Evolutionary conservation across 2,113 vertebrate species (phyloP).

Genomic region (Boulengerochromis microlepis): DNA sequence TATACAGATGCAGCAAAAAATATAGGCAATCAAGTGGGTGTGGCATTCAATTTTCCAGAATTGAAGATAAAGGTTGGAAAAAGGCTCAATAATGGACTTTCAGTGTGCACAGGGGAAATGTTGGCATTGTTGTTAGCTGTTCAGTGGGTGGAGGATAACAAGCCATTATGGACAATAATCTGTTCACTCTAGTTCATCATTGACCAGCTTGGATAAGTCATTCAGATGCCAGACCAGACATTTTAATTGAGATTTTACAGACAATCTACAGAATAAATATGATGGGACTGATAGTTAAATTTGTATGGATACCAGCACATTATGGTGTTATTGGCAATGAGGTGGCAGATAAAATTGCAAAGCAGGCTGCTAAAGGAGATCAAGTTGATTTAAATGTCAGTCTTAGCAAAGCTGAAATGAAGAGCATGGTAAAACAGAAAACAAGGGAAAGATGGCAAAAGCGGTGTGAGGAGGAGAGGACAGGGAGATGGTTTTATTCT

Average conservation of each 20-base stretch:
- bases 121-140: not conserved
- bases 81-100: not conserved
- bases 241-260: not conserved
- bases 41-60: not conserved
- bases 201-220: not conserved
- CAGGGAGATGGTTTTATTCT: not conserved
- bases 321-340: not conserved
- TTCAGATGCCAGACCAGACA: not conserved
- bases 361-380: not conserved
- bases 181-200: not conserved
- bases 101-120: not conserved
- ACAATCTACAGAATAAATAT: not conserved
- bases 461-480: not conserved
- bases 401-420: not conserved
- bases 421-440: not conserved
- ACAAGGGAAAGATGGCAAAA: not conserved
- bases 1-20: not conserved
- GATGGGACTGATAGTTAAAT: not conserved
- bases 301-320: fast-evolving
- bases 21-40: not conserved
- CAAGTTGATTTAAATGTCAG: not conserved
- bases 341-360: not conserved
- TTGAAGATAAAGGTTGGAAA: not conserved
- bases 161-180: not conserved
- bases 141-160: not conserved